Evolutionary conservation across 2,113 vertebrate genomes (phyloP).

Genomic region (Gavia stellata): DNA sequence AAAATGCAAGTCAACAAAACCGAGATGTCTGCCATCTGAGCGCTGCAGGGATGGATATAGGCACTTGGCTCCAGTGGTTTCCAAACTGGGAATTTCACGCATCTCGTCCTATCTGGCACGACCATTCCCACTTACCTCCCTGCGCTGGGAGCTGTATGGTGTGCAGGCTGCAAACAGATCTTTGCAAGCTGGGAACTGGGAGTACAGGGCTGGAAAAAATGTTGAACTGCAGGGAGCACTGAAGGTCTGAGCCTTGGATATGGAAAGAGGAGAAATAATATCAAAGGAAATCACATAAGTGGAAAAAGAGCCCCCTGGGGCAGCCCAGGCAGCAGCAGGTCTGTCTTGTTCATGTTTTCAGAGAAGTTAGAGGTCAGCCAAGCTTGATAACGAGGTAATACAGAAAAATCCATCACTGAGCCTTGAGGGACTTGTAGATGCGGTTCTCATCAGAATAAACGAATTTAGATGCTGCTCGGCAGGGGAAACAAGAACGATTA

Average conservation of each 20-base stretch:
- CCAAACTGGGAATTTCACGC: neutral
- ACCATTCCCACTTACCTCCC: neutral
- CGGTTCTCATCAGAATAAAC: neutral
- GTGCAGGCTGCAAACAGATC: neutral
- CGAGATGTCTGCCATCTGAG: neutral
- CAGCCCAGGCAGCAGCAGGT: conserved; percentile 38
- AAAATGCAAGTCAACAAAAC: neutral
- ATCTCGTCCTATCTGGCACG: neutral
- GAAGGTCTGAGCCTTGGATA: conserved; percentile 46
- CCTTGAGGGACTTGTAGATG: conserved; percentile 32
- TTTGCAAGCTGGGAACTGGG: neutral
- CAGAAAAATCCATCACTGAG: conserved; percentile 53
- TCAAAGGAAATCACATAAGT: conserved; percentile 64
- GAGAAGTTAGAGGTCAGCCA: conserved; percentile 57
- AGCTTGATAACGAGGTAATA: conserved; percentile 58
- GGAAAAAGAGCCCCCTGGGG: conserved; percentile 62
- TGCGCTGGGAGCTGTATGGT: neutral
- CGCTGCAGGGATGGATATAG: neutral
- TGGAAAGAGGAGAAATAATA: conserved; percentile 51
- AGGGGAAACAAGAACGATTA: neutral
- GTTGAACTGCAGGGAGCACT: conserved; percentile 35
- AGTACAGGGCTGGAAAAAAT: neutral
- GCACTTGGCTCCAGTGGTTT: neutral
- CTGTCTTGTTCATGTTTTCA: conserved; percentile 41
- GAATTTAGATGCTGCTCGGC: neutral